phyloP scores from a whole-genome alignment of 2,113 vertebrate genomes.

The Barnardius zonarius region DNA sequence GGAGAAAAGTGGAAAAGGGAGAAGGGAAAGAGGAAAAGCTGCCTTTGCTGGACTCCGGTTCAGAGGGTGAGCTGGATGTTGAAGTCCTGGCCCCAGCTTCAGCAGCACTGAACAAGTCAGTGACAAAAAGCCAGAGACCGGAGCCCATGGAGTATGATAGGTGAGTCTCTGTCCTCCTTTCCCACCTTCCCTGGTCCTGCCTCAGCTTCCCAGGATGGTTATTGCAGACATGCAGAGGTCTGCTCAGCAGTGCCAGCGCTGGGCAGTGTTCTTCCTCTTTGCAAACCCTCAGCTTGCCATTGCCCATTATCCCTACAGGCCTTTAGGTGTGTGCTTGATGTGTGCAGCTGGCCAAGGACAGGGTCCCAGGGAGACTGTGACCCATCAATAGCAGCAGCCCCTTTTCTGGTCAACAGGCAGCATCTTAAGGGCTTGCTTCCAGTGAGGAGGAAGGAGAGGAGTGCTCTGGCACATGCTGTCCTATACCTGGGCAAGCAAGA shows the following conservation, averaged over 20 bases:
- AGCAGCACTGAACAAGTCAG: slow-evolving; percentile 70
- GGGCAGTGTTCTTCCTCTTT: background rate
- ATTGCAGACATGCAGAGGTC: background rate
- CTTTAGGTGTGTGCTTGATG: background rate
- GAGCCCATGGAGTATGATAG: slow-evolving; percentile 83
- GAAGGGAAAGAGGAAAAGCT: slow-evolving; percentile 54
- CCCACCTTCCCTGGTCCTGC: background rate
- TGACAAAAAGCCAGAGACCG: slow-evolving; percentile 74
- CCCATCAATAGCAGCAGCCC: background rate
- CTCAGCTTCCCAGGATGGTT: background rate
- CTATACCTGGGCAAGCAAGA: background rate
- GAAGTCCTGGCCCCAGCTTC: slow-evolving; percentile 25
- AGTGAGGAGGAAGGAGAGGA: background rate
- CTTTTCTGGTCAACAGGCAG: background rate
- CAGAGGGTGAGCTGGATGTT: slow-evolving; percentile 71
- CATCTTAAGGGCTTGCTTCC: background rate
- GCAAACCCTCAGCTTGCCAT: background rate
- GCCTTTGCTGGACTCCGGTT: slow-evolving; percentile 66
- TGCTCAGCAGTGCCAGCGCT: background rate
- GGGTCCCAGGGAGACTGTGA: background rate
- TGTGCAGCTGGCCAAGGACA: background rate
- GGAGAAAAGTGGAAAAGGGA: slow-evolving; percentile 67
- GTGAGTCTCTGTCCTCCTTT: slow-evolving; percentile 52
- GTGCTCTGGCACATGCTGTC: background rate
- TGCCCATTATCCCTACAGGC: background rate